phyloP scores from a whole-genome alignment of 2,888 invertebrate species.

The Microplitis deprimator region DNA sequence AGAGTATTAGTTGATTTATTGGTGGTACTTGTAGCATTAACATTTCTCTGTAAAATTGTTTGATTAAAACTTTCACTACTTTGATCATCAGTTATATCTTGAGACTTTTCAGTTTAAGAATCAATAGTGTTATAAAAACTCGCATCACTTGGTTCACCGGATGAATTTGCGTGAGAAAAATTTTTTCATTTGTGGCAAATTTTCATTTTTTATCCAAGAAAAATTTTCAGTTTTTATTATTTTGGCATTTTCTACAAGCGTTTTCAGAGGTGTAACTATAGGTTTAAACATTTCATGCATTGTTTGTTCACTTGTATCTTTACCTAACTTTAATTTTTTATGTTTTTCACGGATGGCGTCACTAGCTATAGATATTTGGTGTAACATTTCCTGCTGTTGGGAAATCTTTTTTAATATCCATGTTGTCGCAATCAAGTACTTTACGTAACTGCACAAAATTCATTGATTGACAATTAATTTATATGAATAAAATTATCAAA shows the following conservation, averaged over 20 bases:
- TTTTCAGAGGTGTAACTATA: too few species aligned
- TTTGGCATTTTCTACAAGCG: conserved; percentile 54
- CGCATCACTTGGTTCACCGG: not conserved
- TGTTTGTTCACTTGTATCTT: not conserved
- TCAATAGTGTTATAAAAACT: conserved; percentile 29
- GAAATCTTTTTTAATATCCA: conserved; percentile 23
- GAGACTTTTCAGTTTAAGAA: too few species aligned
- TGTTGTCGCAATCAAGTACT: conserved; percentile 25
- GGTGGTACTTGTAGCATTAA: too few species aligned
- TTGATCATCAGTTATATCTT: too few species aligned
- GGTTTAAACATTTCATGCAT: not conserved
- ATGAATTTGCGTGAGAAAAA: too few species aligned
- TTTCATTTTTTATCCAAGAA: not conserved
- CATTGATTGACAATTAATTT: conserved; percentile 23
- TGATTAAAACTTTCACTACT: too few species aligned
- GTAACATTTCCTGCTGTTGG: conserved; percentile 15
- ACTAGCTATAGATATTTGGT: conserved; percentile 54
- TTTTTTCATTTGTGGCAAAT: not conserved
- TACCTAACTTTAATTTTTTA: not conserved
- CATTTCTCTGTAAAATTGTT: too few species aligned
- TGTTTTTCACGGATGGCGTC: not conserved
- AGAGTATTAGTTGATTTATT: too few species aligned
- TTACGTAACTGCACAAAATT: conserved; percentile 20
- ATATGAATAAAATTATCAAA: conserved; percentile 44
- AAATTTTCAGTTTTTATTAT: conserved; percentile 13